These are phyloP conservation scores for Lepidochitona cinerea DNA, from an alignment of 2,888 invertebrate genomes.

Conservation along the genomic window DNA sequence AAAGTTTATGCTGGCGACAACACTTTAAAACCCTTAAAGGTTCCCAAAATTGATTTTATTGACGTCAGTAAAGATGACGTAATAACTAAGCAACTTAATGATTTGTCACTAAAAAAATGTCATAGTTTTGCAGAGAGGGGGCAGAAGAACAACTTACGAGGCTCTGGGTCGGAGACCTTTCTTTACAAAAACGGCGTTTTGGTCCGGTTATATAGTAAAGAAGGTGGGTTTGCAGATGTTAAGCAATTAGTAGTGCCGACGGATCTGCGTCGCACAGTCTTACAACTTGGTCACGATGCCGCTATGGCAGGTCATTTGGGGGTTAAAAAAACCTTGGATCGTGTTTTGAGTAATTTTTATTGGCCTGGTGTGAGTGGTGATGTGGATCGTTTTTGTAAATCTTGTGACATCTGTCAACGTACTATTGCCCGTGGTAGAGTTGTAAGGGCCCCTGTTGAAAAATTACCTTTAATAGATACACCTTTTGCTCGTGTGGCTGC, in stretches of 20 bases:
- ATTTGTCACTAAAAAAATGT: neutral
- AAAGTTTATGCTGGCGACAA: neutral
- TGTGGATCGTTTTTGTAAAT: slow-evolving; percentile 26
- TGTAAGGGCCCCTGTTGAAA: slow-evolving; percentile 21
- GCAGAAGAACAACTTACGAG: too few relatives aligned
- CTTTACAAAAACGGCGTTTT: neutral
- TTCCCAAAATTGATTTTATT: neutral
- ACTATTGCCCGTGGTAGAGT: slow-evolving; percentile 26
- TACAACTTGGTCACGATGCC: slow-evolving; percentile 23
- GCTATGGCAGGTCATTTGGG: slow-evolving; percentile 7
- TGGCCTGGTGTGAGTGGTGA: slow-evolving; percentile 33
- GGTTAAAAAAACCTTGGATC: too few relatives aligned
- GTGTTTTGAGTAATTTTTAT: slow-evolving; percentile 17
- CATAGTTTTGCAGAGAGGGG: neutral
- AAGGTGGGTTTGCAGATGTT: neutral
- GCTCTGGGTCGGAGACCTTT: neutral
- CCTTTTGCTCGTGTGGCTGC: slow-evolving; percentile 35
- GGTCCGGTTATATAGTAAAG: neutral
- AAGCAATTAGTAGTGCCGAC: slow-evolving; percentile 27
- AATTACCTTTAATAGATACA: slow-evolving; percentile 30
- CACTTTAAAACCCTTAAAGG: neutral
- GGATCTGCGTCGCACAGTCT: slow-evolving; percentile 7
- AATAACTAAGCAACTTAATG: neutral
- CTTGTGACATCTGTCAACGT: slow-evolving; percentile 35
- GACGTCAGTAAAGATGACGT: neutral